These are phyloP conservation scores for Stenoptilia bipunctidactyla DNA, from an alignment of 2,888 invertebrate species.

Conservation along the genomic window DNA sequence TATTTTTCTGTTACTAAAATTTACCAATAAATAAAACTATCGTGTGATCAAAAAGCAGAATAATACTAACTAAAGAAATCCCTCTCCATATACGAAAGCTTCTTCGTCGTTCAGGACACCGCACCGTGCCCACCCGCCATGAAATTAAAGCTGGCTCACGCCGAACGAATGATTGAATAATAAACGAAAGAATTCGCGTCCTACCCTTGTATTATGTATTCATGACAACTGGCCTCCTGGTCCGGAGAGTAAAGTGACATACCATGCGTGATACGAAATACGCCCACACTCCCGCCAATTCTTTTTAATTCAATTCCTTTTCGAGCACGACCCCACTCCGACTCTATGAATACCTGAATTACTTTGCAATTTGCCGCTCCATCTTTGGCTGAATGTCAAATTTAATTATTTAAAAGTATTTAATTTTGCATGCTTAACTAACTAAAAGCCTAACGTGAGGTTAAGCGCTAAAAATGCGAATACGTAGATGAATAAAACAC, in stretches of 20 bases:
- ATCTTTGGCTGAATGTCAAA: not conserved
- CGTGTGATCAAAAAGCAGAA: too few relatives aligned
- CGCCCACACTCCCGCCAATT: not conserved
- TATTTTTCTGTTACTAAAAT: too few relatives aligned
- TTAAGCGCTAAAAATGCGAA: too few relatives aligned
- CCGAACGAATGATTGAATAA: slow-evolving; percentile 72
- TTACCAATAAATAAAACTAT: too few relatives aligned
- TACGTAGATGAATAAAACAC: too few relatives aligned
- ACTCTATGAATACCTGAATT: not conserved
- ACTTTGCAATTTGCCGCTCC: not conserved
- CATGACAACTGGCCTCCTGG: slow-evolving; percentile 53
- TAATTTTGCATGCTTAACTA: too few relatives aligned
- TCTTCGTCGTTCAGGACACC: slow-evolving; percentile 43
- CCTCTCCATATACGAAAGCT: slow-evolving; percentile 36
- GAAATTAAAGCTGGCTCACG: slow-evolving; percentile 70
- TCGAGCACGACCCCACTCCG: not conserved
- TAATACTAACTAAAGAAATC: too few relatives aligned
- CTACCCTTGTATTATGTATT: slow-evolving; percentile 69
- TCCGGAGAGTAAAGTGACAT: not conserved
- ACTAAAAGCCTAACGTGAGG: too few relatives aligned
- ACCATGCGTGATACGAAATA: slow-evolving; percentile 19
- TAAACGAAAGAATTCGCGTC: slow-evolving; percentile 71
- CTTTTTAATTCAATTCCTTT: slow-evolving; percentile 1
- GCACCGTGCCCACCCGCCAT: slow-evolving; percentile 66
- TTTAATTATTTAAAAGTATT: too few relatives aligned